These are phyloP conservation scores for Leucoraja ocellata DNA, from an alignment of 2,797 vertebrate species.

Conservation along the genomic window DNA sequence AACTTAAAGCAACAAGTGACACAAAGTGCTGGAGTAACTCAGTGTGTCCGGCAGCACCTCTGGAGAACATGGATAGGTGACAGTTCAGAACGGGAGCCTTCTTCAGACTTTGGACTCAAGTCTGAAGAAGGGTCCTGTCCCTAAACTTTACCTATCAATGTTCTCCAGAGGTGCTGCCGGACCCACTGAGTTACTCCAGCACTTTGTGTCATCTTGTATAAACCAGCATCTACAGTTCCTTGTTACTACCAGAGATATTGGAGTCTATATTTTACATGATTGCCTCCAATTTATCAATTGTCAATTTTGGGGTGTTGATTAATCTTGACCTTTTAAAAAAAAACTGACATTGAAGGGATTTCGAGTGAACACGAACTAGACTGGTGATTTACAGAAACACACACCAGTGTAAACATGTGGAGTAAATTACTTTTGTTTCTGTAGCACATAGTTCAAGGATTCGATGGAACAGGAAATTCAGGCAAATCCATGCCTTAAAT, in stretches of 20 bases:
- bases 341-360: not conserved
- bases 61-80: too few species aligned
- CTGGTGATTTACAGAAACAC: not conserved
- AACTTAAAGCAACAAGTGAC: not conserved
- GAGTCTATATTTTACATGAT: not conserved
- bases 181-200: too few species aligned
- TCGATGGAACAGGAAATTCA: not conserved
- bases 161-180: too few species aligned
- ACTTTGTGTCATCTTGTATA: too few species aligned
- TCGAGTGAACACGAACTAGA: not conserved
- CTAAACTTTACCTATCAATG: too few species aligned
- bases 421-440: not conserved
- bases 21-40: too few species aligned
- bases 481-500: not conserved
- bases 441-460: not conserved
- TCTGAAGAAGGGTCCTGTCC: too few species aligned
- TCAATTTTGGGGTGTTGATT: not conserved
- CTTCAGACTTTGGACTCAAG: too few species aligned
- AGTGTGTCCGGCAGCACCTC: too few species aligned
- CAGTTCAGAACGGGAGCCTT: too few species aligned
- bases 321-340: not conserved
- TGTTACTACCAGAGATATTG: not conserved
- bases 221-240: too few species aligned
- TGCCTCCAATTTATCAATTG: not conserved
- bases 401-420: not conserved